Evolutionary conservation across 2,113 vertebrate species (phyloP), one percentile per base, ranked within the genome.

Genomic region (Bubo blakistoni): DNA sequence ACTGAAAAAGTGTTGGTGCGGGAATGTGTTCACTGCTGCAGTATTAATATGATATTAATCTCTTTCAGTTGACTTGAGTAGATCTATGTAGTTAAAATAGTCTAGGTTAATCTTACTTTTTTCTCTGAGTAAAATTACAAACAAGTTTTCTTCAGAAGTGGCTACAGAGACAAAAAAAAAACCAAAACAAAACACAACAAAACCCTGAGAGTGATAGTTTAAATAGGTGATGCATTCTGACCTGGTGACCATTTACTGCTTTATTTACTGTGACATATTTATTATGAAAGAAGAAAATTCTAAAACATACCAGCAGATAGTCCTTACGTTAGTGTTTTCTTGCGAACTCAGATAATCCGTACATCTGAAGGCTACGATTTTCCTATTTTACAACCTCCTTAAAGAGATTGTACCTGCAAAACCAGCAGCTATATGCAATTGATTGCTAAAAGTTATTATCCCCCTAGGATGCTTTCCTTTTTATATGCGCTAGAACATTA

Each of bases 371-470:
- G 69, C 88, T 95, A 91, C 16, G 38, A 93, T 97, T 91, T 93
- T 89, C 70, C 69, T 94, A 32, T 95, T 92, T 97, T 85, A 42
- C 81, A 84, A 14, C 80, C 55, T 92, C 73, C 80, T 93, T 97
- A 90, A 94, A 91, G 95, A 92, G 82, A 52, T 74, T 79, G 61
- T 94, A 82, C 91, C 83, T 95, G 73, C 74, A 89, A 74, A 95
- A 88, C 11, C 72, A 81, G 55, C 73, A 88, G 94, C 82, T 91
- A 71, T 90, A 71, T 96, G 81, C 93, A 98, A 59, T 96, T 97
- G 82, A 94, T 96, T 97, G 97, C 96, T 92, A 47, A 72, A 94
- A 94, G 86, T 96, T 96, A 88, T 97, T 97, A 97, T 96, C 95
- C 74, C 91, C 93, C 92, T 93, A 97, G 94, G 82, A 96, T 74